Evolutionary conservation across 2,888 invertebrate species (phyloP), one percentile per base, ranked within the genome.

Genomic region (Pinctada fucata): DNA sequence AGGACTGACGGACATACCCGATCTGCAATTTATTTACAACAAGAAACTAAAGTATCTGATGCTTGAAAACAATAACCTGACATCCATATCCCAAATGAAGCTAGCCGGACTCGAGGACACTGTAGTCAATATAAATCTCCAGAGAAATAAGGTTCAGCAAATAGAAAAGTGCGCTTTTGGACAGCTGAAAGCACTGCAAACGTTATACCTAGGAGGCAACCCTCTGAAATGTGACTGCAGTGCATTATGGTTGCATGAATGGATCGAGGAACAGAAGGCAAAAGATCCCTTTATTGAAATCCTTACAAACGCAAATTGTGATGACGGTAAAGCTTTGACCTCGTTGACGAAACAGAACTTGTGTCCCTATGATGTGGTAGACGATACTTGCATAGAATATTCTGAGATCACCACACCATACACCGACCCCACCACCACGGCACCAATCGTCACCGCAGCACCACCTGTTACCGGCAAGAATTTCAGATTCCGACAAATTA

Each of bases 191-290:
- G 74, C 72, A 5, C 73, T 86, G 4, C 79, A 84, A 3, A 77
- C 74, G 5, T 49, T 90, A 5, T 73, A 96, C 89, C 94, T 97
- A 86, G 95, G 96, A 48, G 95, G 94, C 70, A 97, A 97, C 92
- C 96, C 96, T 3, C 93, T 97, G 87, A 94, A 95, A 76, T 97
- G 97, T 89, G 96, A 97, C 91, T 97, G 97, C 90, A 95, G 95
- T 50, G 91, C 97, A 0, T 94, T 95, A 51, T 97, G 97, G 97
- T 93, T 97, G 0, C 94, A 95, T 13, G 95, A 85, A 16, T 86
- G 84, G 87, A 63, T 84, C 13, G 16, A n/a, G 58, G 70, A 79
- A 48, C 79, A 73, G 45, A 76, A 66, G 6, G 13, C 13, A 63
- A 66, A 71, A 8, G 74, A 72, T n/a, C 66, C 73, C 31, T 75